A percentile compares a stretch with the other conserved stretches of the same genome.
phyloP scores from a whole-genome alignment of 2,113 vertebrate genomes.

The Catagonus wagneri region DNA sequence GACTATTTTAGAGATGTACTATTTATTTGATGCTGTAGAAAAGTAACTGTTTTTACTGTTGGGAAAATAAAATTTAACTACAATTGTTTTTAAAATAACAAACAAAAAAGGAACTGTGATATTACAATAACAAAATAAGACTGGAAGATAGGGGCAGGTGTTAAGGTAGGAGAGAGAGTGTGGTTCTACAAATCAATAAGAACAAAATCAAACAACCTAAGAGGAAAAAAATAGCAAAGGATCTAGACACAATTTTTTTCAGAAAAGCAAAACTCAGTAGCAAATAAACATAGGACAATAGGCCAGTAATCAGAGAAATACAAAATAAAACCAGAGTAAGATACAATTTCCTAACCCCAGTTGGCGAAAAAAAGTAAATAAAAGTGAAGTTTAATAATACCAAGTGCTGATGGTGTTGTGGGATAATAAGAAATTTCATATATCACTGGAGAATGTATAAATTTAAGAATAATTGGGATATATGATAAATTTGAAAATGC shows the following conservation, averaged over 20 bases:
- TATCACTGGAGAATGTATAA: neutral
- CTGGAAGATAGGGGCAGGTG: neutral
- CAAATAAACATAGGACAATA: neutral
- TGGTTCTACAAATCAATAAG: neutral
- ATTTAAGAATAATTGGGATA: neutral
- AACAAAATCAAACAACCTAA: neutral
- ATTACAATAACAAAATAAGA: neutral
- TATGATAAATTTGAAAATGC: neutral
- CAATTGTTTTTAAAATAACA: neutral
- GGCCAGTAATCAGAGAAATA: neutral
- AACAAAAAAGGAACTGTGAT: neutral
- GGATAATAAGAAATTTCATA: neutral
- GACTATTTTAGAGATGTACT: neutral
- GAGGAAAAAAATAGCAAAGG: neutral
- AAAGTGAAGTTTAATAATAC: neutral
- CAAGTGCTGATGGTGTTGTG: neutral
- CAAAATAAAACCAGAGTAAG: neutral
- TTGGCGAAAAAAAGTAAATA: neutral
- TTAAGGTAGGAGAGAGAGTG: neutral
- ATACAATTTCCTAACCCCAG: neutral
- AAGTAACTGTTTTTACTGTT: neutral
- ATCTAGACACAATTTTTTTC: neutral
- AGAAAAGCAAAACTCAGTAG: constrained; percentile 9
- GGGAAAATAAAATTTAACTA: constrained; percentile 12
- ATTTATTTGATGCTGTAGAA: constrained; percentile 9